These are phyloP conservation scores for Haliclystus octoradiatus DNA, from an alignment of 30 jellyfish, hydroid and myxozoan species.

Conservation along the genomic window DNA sequence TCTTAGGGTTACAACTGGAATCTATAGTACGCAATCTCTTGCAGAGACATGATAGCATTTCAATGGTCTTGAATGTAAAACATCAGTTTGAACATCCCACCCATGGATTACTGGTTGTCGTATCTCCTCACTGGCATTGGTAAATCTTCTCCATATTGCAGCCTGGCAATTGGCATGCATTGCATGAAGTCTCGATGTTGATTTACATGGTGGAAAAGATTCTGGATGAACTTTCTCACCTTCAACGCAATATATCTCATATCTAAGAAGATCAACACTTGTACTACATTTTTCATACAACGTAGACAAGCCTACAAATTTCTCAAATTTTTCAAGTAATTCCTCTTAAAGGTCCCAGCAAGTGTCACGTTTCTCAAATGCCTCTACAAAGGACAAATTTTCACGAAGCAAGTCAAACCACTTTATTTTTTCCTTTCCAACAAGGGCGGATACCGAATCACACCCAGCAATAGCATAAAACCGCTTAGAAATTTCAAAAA, in stretches of 20 bases:
- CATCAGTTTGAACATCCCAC: constrained; percentile 21
- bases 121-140: too few relatives aligned
- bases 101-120: constrained; percentile 36
- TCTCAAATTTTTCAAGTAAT: constrained; percentile 16
- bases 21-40: not conserved
- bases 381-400: constrained; percentile 4
- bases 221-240: constrained; percentile 23
- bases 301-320: constrained; percentile 13
- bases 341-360: constrained; percentile 9
- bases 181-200: constrained; percentile 3
- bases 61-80: constrained; percentile 14
- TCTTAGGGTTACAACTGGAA: too few relatives aligned
- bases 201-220: constrained; percentile 30
- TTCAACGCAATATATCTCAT: constrained; percentile 31
- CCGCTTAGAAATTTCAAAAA: too few relatives aligned
- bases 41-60: too few relatives aligned
- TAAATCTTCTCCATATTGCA: too few relatives aligned
- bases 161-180: constrained; percentile 38
- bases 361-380: not conserved
- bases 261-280: too few relatives aligned
- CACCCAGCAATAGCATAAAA: too few relatives aligned
- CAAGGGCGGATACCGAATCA: constrained; percentile 13
- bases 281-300: constrained; percentile 6
- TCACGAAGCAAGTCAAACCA: constrained; percentile 1
- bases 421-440: constrained; percentile 21